Base-by-base conservation (phyloP, 2,113 vertebrate species). In the Pedionomus torquatus region DNA sequence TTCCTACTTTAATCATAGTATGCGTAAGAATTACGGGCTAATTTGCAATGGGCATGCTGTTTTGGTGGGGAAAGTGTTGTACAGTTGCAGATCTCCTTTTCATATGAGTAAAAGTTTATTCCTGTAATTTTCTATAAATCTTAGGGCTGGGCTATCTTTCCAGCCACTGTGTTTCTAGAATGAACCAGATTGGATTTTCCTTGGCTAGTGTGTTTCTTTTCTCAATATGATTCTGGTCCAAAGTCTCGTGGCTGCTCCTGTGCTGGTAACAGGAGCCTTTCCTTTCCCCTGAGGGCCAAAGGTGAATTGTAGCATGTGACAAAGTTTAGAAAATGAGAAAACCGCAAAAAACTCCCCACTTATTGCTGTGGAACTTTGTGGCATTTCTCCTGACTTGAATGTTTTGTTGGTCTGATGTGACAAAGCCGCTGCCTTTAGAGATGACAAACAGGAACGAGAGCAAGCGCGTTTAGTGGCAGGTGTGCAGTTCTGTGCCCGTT, bases 391-490 rank as follows among this genome's bases (percentile, higher is more conserved):
- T 11, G 60, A 3, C 11, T 5, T 5, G 6, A 20, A 5, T 2
- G 6, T 44, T 58, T 2, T 19, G 55, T 68, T 46, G 69, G 18
- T 75, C 76, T 86, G 0, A 1, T 4, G 72, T 48, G 76, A 19
- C 17, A 1, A 55, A 78, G 60, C 31, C 44, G 31, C 11, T 25
- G 26, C 1, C 15, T 37, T 13, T 3, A 51, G 44, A 43, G 0
- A 4, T 4, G 64, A 7, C 66, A 11, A 3, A n/a, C 1, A 24
- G 63, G 23, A 76, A 33, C 0, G n/a, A 46, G 8, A 44, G 16
- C 54, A 21, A 2, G 46, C 2, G 2, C 0, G 0, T 3, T 19
- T 12, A 19, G 72, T 1, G 57, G 5, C 80, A 54, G 70, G 28
- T 46, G 0, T 17, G 31, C 33, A 4, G 7, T 63, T 46, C 19